Base-by-base conservation (phyloP, 2,888 invertebrate species). In the Eledona agricola region DNA sequence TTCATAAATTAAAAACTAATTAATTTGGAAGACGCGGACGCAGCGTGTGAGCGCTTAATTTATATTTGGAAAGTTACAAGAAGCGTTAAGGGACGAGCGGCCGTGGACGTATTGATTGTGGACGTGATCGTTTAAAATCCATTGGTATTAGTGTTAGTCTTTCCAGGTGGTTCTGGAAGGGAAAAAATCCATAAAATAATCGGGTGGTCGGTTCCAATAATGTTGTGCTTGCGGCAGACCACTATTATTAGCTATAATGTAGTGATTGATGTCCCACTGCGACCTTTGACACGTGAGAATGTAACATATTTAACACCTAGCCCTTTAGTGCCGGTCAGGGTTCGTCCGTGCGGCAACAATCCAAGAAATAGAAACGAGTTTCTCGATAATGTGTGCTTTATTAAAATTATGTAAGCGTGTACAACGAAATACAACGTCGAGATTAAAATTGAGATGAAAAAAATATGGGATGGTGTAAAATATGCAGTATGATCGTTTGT, bases 301-400 rank as follows among this genome's bases (percentile, higher is more conserved):
- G 65, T 70, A 69, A 67, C 68, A 66, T 69, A 67, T 71, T 72
- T 71, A 72, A 71, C 73, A 73, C 72, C 71, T 73, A 66, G 59
- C 50, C 65, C 46, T n/a, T 54, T 55, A 52, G 57, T 55, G 11
- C n/a, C 12, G 25, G 40, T 22, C 52, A 37, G 29, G 26, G 4
- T 16, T 10, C 11, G 4, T 4, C 40, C 3, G 23, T 15, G 49
- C 45, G 45, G 45, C n/a, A n/a, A n/a, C n/a, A n/a, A n/a, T n/a
- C n/a, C n/a, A n/a, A n/a, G n/a, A n/a, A n/a, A n/a, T n/a, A n/a
- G n/a, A n/a, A n/a, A n/a, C n/a, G n/a, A n/a, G n/a, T n/a, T n/a
- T n/a, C n/a, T n/a, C n/a, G n/a, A n/a, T n/a, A n/a, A n/a, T n/a
- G n/a, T n/a, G n/a, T n/a, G n/a, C n/a, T n/a, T n/a, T n/a, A n/a